phyloP scores from a whole-genome alignment of 92 coral and sea anemone species.

The Isaurus tuberculatus region DNA sequence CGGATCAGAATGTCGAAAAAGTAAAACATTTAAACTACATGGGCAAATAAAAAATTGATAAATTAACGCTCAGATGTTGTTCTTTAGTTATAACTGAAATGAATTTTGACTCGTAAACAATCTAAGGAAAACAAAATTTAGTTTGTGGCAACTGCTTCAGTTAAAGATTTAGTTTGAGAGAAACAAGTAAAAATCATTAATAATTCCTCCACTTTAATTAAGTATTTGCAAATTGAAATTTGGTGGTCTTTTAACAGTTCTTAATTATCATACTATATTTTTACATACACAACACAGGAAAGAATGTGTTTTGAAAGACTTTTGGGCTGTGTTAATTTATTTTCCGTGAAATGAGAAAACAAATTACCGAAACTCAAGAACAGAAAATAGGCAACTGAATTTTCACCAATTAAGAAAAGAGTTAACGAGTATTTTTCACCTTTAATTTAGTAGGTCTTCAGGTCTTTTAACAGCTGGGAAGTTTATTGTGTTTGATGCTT shows the following conservation, averaged over 20 bases:
- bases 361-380: neutral
- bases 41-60: too few relatives aligned
- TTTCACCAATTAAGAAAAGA: neutral
- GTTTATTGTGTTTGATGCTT: neutral
- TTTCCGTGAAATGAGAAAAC: constrained; percentile 1
- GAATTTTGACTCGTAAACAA: constrained; percentile 3
- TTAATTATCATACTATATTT: constrained; percentile 23
- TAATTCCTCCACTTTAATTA: constrained; percentile 38
- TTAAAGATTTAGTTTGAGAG: constrained; percentile 21
- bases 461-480: constrained; percentile 18
- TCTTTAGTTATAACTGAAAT: neutral
- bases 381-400: neutral
- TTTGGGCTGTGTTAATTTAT: neutral
- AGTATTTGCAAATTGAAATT: constrained; percentile 34
- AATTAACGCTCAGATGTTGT: too few relatives aligned
- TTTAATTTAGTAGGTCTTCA: neutral
- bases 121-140: neutral
- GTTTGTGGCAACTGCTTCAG: constrained; percentile 23
- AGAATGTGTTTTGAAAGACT: neutral
- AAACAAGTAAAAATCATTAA: constrained; percentile 38
- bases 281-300: constrained; percentile 10
- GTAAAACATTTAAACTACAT: neutral
- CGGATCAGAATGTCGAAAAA: too few relatives aligned
- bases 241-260: constrained; percentile 51
- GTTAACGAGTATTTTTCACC: constrained; percentile 20